Conservation (phyloP, 2,888 invertebrate species). For the Scaptomyza polygonia region DNA sequence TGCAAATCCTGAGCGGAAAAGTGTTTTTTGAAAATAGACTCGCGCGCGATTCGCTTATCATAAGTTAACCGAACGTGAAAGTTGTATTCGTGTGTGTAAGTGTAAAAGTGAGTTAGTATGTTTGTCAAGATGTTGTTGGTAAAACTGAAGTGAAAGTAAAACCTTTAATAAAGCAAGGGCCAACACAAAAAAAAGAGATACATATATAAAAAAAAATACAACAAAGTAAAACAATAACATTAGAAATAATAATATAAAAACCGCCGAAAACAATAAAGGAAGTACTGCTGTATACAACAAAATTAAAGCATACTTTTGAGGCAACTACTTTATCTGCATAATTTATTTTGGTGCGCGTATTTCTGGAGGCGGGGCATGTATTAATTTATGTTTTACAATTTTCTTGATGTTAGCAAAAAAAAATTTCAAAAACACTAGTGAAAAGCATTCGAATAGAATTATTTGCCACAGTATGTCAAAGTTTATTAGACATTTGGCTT, state of each 20-base stretch:
- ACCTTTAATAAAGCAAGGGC: conserved; percentile 62
- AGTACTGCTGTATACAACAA: conserved; percentile 26
- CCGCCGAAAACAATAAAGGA: conserved; percentile 35
- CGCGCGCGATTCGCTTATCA: conserved; percentile 72
- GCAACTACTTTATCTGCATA: conserved; percentile 39
- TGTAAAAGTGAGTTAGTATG: conserved; percentile 15
- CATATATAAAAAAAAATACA: conserved; percentile 35
- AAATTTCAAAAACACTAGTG: conserved; percentile 45
- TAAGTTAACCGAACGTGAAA: conserved; percentile 48
- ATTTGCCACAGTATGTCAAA: conserved; percentile 78
- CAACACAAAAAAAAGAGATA: conserved; percentile 41
- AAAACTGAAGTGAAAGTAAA: conserved; percentile 61
- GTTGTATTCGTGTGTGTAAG: conserved; percentile 18
- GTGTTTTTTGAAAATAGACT: conserved; percentile 27
- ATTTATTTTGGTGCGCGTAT: conserved; percentile 56
- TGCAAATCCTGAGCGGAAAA: conserved; percentile 17
- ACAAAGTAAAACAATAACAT: conserved; percentile 10
- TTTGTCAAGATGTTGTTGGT: conserved; percentile 40
- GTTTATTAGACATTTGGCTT: conserved; percentile 78
- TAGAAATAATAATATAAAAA: conserved; percentile 25
- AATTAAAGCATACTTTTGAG: conserved; percentile 58
- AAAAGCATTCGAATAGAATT: conserved; percentile 58
- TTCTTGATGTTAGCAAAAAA: conserved; percentile 33
- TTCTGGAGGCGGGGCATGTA: conserved; percentile 34
- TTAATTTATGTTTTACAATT: conserved; percentile 49